phyloP scores from a whole-genome alignment of 2,888 invertebrate genomes.

The Metallyticus violacea region DNA sequence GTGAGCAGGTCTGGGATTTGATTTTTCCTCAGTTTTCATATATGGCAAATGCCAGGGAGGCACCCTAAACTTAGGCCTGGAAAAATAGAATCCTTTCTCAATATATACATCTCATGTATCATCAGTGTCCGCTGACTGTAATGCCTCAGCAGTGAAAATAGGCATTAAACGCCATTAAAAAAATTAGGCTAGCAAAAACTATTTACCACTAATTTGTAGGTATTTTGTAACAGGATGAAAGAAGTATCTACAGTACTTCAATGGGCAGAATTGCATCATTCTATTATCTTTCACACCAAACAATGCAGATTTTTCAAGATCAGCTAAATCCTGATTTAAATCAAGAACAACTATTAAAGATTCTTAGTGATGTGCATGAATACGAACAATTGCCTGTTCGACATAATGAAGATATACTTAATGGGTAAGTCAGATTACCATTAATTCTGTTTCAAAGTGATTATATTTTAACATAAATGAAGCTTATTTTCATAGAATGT shows the following conservation, averaged over 20 bases:
- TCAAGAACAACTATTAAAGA: slow-evolving; percentile 69
- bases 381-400: slow-evolving; percentile 92
- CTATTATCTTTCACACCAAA: slow-evolving; percentile 92
- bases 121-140: no score
- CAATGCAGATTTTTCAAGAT: slow-evolving; percentile 79
- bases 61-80: no score
- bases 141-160: no score
- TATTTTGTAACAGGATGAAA: slow-evolving; percentile 53
- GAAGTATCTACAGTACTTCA: slow-evolving; percentile 63
- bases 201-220: no score
- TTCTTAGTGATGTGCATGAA: slow-evolving; percentile 84
- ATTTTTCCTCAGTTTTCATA: no score
- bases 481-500: not conserved
- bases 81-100: no score
- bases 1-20: no score
- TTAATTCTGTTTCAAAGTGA: not conserved
- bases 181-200: no score
- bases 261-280: slow-evolving; percentile 93
- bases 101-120: no score
- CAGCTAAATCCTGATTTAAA: slow-evolving; percentile 61
- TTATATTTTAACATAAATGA: not conserved
- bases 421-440: slow-evolving; percentile 60
- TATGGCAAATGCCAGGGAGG: no score
- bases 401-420: slow-evolving; percentile 94
- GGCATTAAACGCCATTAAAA: no score